Evolutionary conservation across 2,888 invertebrate species (phyloP).

Genomic region (Hesperia comma): DNA sequence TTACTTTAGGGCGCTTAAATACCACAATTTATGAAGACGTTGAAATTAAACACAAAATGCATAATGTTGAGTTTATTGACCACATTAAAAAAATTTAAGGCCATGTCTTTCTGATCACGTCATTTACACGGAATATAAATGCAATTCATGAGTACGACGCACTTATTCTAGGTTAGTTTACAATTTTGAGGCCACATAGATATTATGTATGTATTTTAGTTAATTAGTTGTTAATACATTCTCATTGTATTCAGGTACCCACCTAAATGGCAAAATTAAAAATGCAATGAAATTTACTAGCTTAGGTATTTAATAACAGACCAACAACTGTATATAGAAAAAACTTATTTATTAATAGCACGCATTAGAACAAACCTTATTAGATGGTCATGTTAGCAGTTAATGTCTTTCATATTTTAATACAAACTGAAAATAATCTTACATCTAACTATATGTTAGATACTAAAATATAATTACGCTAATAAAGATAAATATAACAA

Average conservation of each 20-base stretch:
- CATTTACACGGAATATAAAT: conserved; percentile 37
- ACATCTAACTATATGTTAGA: conserved; percentile 20
- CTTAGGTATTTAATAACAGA: conserved; percentile 33
- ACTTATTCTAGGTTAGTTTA: conserved; percentile 29
- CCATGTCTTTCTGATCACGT: conserved; percentile 36
- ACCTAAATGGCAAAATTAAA: conserved; percentile 12
- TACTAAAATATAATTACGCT: conserved; percentile 18
- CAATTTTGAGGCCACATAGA: conserved; percentile 36
- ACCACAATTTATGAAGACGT: no score
- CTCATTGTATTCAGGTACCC: conserved; percentile 19
- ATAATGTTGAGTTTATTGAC: conserved; percentile 37
- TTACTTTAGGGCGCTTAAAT: no score
- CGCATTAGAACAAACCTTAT: conserved; percentile 25
- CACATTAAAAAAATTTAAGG: conserved; percentile 28
- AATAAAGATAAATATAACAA: background rate
- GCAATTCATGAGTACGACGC: conserved; percentile 36
- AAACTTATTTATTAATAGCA: conserved; percentile 32
- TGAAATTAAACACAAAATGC: conserved; percentile 33
- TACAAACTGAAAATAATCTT: conserved; percentile 22
- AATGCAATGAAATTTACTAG: conserved; percentile 15
- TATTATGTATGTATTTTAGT: conserved; percentile 28
- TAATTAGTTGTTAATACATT: conserved; percentile 41
- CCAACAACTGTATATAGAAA: conserved; percentile 25
- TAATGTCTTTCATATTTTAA: conserved; percentile 43
- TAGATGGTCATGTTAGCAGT: conserved; percentile 37